A percentile compares a stretch with the other conserved stretches of the same genome.
Conservation (phyloP, 1,140 invertebrate genomes). For the Drosophila navojoa region DNA sequence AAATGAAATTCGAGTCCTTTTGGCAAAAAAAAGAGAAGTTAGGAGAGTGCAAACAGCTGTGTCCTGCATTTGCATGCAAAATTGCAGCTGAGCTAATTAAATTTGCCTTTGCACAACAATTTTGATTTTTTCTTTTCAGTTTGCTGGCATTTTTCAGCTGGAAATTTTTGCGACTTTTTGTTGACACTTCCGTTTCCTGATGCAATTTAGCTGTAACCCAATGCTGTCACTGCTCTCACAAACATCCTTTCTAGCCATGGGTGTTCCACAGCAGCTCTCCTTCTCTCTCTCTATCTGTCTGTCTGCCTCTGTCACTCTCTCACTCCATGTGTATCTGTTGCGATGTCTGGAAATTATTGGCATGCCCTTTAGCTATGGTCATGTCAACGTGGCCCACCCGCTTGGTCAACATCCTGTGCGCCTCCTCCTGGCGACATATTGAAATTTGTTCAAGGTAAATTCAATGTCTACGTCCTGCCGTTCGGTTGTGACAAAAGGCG, state of each 20-base stretch:
- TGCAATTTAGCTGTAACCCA: slow-evolving; percentile 55
- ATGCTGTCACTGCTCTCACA: slow-evolving; percentile 40
- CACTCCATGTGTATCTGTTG: neutral
- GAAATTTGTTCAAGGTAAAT: slow-evolving; percentile 50
- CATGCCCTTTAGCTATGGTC: slow-evolving; percentile 51
- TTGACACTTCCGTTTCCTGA: slow-evolving; percentile 50
- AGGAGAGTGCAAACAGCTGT: slow-evolving; percentile 28
- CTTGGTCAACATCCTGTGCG: slow-evolving; percentile 18
- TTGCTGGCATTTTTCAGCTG: slow-evolving; percentile 32
- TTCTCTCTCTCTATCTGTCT: neutral
- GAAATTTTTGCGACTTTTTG: slow-evolving; percentile 24
- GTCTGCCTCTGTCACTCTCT: neutral
- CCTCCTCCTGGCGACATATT: slow-evolving; percentile 24
- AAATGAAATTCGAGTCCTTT: slow-evolving; percentile 38
- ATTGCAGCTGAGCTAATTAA: slow-evolving; percentile 42
- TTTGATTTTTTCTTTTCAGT: neutral
- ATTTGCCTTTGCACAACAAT: slow-evolving; percentile 5
- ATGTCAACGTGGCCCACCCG: slow-evolving; percentile 32
- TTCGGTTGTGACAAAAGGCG: slow-evolving; percentile 24
- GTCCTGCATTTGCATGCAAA: slow-evolving; percentile 41
- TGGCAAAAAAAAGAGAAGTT: neutral
- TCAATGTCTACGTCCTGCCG: slow-evolving; percentile 34
- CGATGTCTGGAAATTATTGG: slow-evolving; percentile 28
- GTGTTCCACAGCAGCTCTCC: slow-evolving; percentile 8
- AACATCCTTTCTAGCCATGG: slow-evolving; percentile 47